These are phyloP conservation scores for Hemibates koningsi DNA, from an alignment of 2,113 vertebrate species.

Conservation along the genomic window DNA sequence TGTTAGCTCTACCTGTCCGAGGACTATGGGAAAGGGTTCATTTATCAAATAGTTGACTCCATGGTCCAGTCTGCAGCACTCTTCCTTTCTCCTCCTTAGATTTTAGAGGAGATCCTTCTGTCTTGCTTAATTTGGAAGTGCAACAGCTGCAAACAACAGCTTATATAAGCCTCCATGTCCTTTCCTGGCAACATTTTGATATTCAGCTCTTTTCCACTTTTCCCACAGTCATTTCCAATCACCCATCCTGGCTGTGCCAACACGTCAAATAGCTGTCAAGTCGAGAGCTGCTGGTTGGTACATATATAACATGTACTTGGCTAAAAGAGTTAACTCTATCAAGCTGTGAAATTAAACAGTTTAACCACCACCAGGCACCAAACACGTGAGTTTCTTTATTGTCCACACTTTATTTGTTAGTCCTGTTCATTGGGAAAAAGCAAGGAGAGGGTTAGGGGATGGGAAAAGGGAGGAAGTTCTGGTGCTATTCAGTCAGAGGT, in stretches of 20 bases:
- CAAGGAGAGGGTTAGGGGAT: neutral
- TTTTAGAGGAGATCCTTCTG: neutral
- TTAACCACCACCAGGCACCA: neutral
- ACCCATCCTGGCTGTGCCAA: neutral
- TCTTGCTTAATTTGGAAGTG: neutral
- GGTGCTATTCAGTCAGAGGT: neutral
- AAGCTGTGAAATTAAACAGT: neutral
- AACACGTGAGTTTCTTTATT: neutral
- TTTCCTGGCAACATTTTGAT: neutral
- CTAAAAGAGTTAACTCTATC: neutral
- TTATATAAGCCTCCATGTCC: neutral
- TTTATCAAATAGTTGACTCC: neutral
- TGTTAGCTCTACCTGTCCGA: neutral
- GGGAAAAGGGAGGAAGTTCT: neutral
- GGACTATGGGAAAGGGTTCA: neutral
- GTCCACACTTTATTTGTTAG: neutral
- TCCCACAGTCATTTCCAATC: neutral
- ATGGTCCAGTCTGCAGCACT: neutral
- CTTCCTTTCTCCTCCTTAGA: neutral
- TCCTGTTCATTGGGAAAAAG: neutral
- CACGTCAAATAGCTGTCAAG: neutral
- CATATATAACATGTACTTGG: neutral
- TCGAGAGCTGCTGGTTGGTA: neutral
- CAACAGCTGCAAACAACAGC: slow-evolving; percentile 22
- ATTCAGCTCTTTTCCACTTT: neutral